Percentiles rank a stretch among this genome's conserved stretches.
Conservation (phyloP, 2,797 vertebrate species). For the Takifugu rubripes region DNA sequence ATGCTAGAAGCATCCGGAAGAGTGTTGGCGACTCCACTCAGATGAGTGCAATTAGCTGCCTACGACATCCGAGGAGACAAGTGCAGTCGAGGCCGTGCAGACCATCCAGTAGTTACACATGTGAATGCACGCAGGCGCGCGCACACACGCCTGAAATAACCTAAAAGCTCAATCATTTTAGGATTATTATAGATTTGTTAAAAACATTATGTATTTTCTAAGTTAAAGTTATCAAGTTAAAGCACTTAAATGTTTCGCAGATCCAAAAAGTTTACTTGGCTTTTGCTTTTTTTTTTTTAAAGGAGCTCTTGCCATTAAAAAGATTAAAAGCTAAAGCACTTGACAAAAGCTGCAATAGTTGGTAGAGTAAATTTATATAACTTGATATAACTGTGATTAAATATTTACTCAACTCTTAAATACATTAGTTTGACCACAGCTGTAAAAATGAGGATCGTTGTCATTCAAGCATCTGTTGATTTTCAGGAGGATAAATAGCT, state of each 20-base stretch:
- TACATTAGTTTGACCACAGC: conserved; percentile 6
- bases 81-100: conserved; percentile 50
- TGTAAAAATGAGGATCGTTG: conserved; percentile 3
- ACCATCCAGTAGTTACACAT: conserved; percentile 47
- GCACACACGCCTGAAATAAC: conserved; percentile 23
- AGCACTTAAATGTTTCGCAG: not conserved
- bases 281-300: too few relatives aligned
- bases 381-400: not conserved
- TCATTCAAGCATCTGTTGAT: conserved; percentile 1
- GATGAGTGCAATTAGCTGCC: conserved; percentile 7
- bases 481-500: not conserved
- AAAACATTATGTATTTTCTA: conserved; percentile 25
- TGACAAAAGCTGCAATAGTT: conserved; percentile 4
- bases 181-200: conserved; percentile 3
- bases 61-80: conserved; percentile 63
- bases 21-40: not conserved
- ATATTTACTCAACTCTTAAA: conserved; percentile 2
- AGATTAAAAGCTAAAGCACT: not conserved
- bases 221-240: conserved; percentile 20
- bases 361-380: conserved; percentile 6
- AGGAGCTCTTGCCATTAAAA: not conserved
- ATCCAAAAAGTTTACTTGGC: too few relatives aligned
- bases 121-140: not conserved
- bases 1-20: conserved; percentile 8
- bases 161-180: conserved; percentile 9